Base-by-base conservation (phyloP, 2,888 invertebrate species). In the Pristionchus mayeri region DNA sequence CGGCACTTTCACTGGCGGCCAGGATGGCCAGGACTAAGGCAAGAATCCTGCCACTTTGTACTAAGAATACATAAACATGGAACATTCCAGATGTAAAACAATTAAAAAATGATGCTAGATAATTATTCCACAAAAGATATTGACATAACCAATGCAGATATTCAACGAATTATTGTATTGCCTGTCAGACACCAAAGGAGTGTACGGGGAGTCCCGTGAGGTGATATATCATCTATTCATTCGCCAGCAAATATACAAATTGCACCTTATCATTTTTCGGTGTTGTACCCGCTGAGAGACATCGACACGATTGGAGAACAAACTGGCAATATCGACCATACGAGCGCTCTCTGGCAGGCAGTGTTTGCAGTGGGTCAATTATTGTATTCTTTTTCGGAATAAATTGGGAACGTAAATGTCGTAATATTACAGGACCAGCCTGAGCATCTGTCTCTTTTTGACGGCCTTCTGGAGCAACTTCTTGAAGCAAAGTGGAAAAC, bases 401-500 rank as follows among this genome's bases (percentile, higher is more conserved):
- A 57, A 57, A 57, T 57, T n/a, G n/a, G 9, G 48, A 11, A 16
- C 48, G 16, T 16, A 11, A 11, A 48, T 48, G 9, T 48, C 48
- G 11, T 16, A 16, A 16, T 60, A 16, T 67, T 67, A 6, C 4
- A 9, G 30, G 67, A 67, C 34, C 9, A 34, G n/a, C 7, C 7
- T 11, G 67, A 67, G 37, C 98, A 98, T 94, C 94, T 98, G 90
- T 97, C 97, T 91, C 94, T 98, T 85, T 95, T 98, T 94, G 98
- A 98, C 93, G 98, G 98, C 0, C 95, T 97, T 90, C 94, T 98
- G 71, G 96, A 97, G 21, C 97, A 98, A 93, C 95, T 98, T 24
- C 94, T 98, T 21, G 96, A 97, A 93, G 97, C 97, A 3, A 99
- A 99, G 94, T 99, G 98, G 98, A 97, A 97, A 91, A 96, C 97